phyloP scores from a whole-genome alignment of 92 coral and sea anemone genomes.

The Pocillopora meandrina region DNA sequence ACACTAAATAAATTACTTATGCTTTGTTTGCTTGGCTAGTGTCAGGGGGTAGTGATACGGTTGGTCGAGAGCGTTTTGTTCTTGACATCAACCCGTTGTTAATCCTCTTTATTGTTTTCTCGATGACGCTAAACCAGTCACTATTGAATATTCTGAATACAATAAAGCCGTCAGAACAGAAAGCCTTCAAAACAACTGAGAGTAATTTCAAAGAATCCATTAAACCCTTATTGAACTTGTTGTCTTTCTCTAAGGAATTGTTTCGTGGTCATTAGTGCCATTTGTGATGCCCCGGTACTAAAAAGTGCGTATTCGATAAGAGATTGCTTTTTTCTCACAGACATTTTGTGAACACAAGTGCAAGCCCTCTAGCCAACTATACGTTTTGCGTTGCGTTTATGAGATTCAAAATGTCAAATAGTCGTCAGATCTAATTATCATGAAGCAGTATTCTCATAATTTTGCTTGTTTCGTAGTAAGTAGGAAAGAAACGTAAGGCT shows the following conservation, averaged over 20 bases:
- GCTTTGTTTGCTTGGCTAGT: slow-evolving; percentile 4
- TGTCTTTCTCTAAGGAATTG: neutral
- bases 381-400: no score
- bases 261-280: slow-evolving; percentile 2
- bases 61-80: slow-evolving; percentile 5
- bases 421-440: no score
- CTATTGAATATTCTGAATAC: neutral
- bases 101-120: neutral
- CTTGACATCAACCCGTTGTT: slow-evolving; percentile 24
- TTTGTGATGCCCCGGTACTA: neutral
- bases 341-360: no score
- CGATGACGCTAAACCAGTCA: slow-evolving; percentile 11
- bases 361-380: no score
- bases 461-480: no score
- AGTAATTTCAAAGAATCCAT: slow-evolving; percentile 3
- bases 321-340: no score
- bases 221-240: neutral
- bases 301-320: neutral
- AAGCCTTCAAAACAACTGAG: neutral
- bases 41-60: slow-evolving; percentile 18
- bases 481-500: no score
- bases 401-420: no score
- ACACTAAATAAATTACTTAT: neutral
- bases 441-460: no score
- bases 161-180: neutral